Conservation (phyloP, 2,888 invertebrate genomes). For the Parnassius smintheus region DNA sequence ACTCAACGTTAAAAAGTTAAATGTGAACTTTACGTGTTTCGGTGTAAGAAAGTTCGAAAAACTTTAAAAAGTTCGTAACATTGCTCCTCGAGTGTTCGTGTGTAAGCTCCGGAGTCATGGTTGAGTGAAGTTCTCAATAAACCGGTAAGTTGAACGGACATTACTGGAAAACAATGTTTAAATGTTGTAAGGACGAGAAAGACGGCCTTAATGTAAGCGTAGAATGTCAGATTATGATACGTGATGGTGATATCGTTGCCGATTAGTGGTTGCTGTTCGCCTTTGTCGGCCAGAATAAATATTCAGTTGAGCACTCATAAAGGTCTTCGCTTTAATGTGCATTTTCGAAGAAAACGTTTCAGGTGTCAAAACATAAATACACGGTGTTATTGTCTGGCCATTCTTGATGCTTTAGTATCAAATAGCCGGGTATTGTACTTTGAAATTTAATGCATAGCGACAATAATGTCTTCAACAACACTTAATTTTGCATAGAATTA, state of each 20-base stretch:
- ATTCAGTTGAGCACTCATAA: neutral
- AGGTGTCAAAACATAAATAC: conserved; percentile 3
- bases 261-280: neutral
- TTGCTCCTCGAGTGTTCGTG: conserved; percentile 44
- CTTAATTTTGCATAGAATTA: neutral
- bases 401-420: neutral
- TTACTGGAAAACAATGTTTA: conserved; percentile 53
- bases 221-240: conserved; percentile 5
- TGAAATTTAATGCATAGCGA: conserved; percentile 1
- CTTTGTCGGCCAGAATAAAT: conserved; percentile 1
- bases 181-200: conserved; percentile 29
- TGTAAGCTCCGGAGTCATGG: conserved; percentile 61
- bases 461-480: neutral
- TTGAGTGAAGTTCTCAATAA: conserved; percentile 67
- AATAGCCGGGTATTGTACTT: conserved; percentile 2
- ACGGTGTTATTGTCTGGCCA: conserved; percentile 11
- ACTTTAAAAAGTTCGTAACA: conserved; percentile 59
- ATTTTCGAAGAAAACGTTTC: conserved; percentile 6
- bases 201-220: neutral
- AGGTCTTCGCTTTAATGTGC: neutral
- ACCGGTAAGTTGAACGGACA: conserved; percentile 74
- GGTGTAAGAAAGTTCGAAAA: conserved; percentile 51
- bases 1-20: conserved; percentile 23
- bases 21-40: conserved; percentile 42
- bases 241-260: neutral